Base-by-base conservation (phyloP, 2,797 vertebrate species). In the Aselliscus stoliczkanus region DNA sequence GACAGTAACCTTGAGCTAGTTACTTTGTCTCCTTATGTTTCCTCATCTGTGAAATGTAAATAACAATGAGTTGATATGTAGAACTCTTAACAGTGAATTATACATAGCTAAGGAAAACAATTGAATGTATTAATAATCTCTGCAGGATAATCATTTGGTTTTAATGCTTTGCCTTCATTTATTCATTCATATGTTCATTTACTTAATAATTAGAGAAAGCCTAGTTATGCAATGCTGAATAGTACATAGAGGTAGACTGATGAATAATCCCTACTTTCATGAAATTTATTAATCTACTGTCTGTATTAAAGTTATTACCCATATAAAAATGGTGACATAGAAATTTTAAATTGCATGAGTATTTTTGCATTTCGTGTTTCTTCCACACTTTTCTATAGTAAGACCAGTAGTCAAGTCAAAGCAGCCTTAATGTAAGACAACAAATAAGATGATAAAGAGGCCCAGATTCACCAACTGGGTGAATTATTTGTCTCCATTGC, bases 81-180 rank as follows among this genome's bases (percentile, higher is more conserved):
- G 31, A 90, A n/a, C 18, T 37, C 47, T 93, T 93, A 81, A 85
- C 31, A 76, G 37, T 67, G 60, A 76, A 42, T 52, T 21, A 72
- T 18, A 86, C 29, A 21, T 56, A 83, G 56, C 42, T 73, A 60
- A 76, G n/a, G 44, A 44, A 25, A 75, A 39, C 34, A 90, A 9
- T 25, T 75, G n/a, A 84, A 75, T 11, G 84, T 83, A 70, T 58
- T 88, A 75, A 44, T 73, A 85, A 64, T 92, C 62, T 84, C 21
- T 10, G 9, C 7, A 67, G 37, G 58, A 52, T 25, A 82, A 14
- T 79, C 72, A 85, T 70, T 93, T 90, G 37, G 7, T 73, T 91
- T 89, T 77, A 64, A 86, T 89, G 62, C 20, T 77, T 95, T 47
- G 17, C 70, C 62, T 94, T 79, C 56, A 77, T 62, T 94, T 87